Base-by-base conservation (phyloP, 92 coral and sea anemone genomes). In the Paramuricea clavata region DNA sequence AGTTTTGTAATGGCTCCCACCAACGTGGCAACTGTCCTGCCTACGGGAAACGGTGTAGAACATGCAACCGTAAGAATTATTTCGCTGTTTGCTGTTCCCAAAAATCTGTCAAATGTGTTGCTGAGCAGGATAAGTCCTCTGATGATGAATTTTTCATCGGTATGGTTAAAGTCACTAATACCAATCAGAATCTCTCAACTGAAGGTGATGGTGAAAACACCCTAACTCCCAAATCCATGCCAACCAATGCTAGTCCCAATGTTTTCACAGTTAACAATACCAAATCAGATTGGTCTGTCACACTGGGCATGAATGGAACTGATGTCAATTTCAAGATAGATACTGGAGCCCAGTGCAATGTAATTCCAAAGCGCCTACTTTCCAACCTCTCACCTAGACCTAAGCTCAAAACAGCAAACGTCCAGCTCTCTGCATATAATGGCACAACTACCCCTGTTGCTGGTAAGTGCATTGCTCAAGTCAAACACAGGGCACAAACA, bases 1-100 rank as follows among this genome's bases (percentile, higher is more conserved):
- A 82, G 73, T 86, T 86, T 56, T 86, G 93, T 69, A 86, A 82
- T 22, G 12, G 80, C 34, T 69, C 41, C 7, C 85, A 86, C 43
- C 34, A 27, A 15, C 56, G 86, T 17, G 83, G 89, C 62, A 78
- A 78, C 35, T 89, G 89, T 69, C 77, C 76, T 7, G 78, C 92
- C 33, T 85, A 85, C 11, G 86, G 81, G 13, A 85, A 89, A 44
- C 17, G 49, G 9, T 90, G 90, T 34, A 44, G 50, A 4, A 59
- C 49, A 0, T 90, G 90, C 78, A 19, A 77, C 27, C 52, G 49
- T 43, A 65, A 49, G 6, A 87, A 90, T 39, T 87, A 90, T 49
- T 90, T 80, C 67, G 80, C 87, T 15, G 32, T 39, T n/a, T 69
- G 78, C 86, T 87, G 88, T 28, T 74, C 78, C 12, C 60, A 56